phyloP scores from a whole-genome alignment of 37 sponge, comb jelly and placozoan genomes.

The Beroe forskalii region DNA sequence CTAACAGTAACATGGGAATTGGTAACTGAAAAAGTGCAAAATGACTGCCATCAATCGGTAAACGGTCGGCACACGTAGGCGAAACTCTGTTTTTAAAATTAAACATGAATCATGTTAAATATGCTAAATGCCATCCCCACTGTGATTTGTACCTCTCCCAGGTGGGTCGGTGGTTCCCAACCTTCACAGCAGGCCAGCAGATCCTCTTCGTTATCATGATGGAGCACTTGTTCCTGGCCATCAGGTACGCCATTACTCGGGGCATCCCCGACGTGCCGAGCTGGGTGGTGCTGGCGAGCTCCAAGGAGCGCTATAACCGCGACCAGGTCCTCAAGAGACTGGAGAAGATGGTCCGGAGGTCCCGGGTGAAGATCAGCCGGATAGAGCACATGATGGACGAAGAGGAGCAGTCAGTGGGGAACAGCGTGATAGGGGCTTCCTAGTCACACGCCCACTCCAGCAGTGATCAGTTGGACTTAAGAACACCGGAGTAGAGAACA shows the following conservation, averaged over 20 bases:
- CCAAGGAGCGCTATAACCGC: slow-evolving; percentile 21
- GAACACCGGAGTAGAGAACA: not conserved
- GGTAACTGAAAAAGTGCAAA: no score
- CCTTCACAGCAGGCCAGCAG: not conserved
- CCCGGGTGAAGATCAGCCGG: not conserved
- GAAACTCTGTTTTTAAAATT: no score
- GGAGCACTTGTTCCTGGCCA: slow-evolving; percentile 46
- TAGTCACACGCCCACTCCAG: no score
- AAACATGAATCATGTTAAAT: no score
- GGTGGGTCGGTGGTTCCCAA: slow-evolving; percentile 40
- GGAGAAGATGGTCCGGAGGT: not conserved
- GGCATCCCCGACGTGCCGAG: slow-evolving; percentile 50
- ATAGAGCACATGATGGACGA: not conserved
- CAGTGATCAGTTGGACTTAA: no score
- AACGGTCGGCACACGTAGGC: no score
- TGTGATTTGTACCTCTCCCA: not conserved
- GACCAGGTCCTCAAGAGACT: slow-evolving; percentile 1
- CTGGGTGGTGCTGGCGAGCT: not conserved
- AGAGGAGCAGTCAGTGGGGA: no score
- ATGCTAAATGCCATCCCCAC: no score
- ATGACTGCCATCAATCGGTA: no score
- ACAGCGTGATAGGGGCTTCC: no score
- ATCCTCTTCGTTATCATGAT: slow-evolving; percentile 5
- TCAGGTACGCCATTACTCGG: slow-evolving; percentile 1
- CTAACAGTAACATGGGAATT: no score